phyloP scores from a whole-genome alignment of 2,888 invertebrate species.

The Trichopria drosophilae region DNA sequence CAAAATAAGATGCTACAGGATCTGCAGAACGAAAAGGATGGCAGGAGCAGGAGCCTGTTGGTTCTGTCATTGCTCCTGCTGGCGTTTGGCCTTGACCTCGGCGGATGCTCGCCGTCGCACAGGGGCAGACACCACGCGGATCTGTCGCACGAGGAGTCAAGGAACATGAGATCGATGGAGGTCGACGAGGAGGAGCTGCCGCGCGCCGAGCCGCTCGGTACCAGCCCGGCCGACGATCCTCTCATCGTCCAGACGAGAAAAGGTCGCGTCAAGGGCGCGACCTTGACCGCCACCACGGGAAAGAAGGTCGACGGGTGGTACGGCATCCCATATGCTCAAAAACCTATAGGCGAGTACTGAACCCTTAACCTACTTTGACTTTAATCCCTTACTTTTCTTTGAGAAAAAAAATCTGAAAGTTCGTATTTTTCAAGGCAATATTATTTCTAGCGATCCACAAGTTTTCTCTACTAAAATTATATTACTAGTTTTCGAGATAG shows the following conservation, averaged over 20 bases:
- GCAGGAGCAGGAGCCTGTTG: no score
- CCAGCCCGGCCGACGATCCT: conserved; percentile 63
- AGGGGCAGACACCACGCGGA: conserved; percentile 54
- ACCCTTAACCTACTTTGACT: no score
- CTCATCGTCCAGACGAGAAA: conserved; percentile 78
- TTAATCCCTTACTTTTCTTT: no score
- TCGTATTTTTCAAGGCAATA: no score
- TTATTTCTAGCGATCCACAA: no score
- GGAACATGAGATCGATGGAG: conserved; percentile 35
- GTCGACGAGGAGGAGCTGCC: conserved; percentile 54
- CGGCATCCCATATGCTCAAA: conserved; percentile 81
- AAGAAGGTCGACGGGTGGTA: conserved; percentile 83
- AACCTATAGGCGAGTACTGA: conserved; percentile 64
- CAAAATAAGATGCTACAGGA: no score
- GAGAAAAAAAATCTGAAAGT: no score
- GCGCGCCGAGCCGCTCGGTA: conserved; percentile 48
- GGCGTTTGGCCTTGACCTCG: conserved; percentile 42
- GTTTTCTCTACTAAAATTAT: no score
- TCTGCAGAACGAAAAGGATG: no score
- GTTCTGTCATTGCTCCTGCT: conserved; percentile 42
- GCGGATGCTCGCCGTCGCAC: conserved; percentile 51
- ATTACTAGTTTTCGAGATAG: no score
- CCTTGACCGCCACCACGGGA: conserved; percentile 73
- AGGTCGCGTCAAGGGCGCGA: conserved; percentile 75
- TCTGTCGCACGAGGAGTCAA: conserved; percentile 48